Evolutionary conservation across 2,888 invertebrate genomes (phyloP).

Genomic region (Leptopilina syphax): DNA sequence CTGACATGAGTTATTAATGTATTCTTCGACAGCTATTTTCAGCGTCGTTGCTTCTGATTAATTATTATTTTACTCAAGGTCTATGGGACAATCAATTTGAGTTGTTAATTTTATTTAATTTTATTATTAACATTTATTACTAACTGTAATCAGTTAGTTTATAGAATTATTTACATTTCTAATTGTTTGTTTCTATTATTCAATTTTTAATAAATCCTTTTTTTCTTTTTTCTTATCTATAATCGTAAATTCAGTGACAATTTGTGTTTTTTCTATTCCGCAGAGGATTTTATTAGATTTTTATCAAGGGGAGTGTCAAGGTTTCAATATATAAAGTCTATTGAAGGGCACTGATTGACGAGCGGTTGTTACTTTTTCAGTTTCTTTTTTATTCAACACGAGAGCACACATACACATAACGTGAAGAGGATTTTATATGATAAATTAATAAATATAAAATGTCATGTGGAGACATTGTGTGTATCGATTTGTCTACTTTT

Average conservation of each 20-base stretch:
- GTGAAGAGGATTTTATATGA: not conserved
- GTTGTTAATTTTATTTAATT: not conserved
- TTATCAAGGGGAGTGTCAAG: not conserved
- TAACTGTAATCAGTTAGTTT: too few species aligned
- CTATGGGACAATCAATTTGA: not conserved
- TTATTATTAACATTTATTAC: too few species aligned
- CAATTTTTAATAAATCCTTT: not conserved
- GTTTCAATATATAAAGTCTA: conserved; percentile 19
- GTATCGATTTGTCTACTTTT: not conserved
- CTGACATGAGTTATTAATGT: conserved; percentile 19
- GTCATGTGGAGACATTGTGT: too few species aligned
- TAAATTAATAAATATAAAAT: not conserved
- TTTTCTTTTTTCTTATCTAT: not conserved
- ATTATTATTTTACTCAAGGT: conserved; percentile 19
- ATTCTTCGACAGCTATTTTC: conserved; percentile 34
- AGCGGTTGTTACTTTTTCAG: not conserved
- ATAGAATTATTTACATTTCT: not conserved
- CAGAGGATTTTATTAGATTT: not conserved
- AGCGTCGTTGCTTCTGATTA: conserved; percentile 9
- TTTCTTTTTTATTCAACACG: not conserved
- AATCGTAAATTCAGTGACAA: not conserved
- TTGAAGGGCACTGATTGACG: conserved; percentile 25
- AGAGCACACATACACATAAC: not conserved
- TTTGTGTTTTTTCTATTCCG: not conserved
- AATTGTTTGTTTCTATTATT: not conserved